Evolutionary conservation across 2,888 invertebrate species (phyloP).

Genomic region (Eretmocerus hayati): DNA sequence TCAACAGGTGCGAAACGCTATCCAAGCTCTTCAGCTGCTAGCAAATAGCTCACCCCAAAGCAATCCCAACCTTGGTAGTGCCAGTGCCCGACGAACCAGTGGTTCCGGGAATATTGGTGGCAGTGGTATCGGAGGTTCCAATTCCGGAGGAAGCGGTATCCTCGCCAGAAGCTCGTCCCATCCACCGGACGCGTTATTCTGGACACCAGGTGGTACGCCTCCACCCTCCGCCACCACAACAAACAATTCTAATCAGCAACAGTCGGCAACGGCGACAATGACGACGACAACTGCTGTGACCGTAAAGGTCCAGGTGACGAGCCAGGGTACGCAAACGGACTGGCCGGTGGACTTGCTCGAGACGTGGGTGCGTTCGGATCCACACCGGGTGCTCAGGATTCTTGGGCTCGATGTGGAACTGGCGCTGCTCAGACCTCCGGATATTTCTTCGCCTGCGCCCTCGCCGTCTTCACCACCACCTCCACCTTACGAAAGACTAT

Average conservation of each 20-base stretch:
- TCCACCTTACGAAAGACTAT: conserved; percentile 48
- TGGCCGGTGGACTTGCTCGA: conserved; percentile 56
- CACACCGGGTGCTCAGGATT: conserved; percentile 64
- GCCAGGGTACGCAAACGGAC: conserved; percentile 56
- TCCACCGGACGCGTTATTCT: conserved; percentile 77
- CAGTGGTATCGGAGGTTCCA: not conserved
- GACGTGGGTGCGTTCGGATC: conserved; percentile 64
- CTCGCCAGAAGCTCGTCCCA: conserved; percentile 75
- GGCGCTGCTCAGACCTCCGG: conserved; percentile 46
- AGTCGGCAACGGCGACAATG: conserved; percentile 28
- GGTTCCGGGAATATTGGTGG: too few species aligned
- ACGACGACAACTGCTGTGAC: too few species aligned
- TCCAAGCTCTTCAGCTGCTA: conserved; percentile 77
- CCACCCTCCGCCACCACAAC: too few species aligned
- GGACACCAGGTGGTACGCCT: conserved; percentile 50
- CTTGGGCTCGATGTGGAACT: conserved; percentile 62
- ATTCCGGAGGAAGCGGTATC: conserved; percentile 40
- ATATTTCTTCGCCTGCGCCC: conserved; percentile 41
- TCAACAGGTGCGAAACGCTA: conserved; percentile 71
- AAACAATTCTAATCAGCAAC: too few species aligned
- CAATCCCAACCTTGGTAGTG: conserved; percentile 60
- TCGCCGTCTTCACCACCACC: conserved; percentile 42
- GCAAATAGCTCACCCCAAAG: conserved; percentile 76
- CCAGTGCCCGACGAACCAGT: conserved; percentile 56
- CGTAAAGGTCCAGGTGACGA: conserved; percentile 20